Evolutionary conservation across 2,888 invertebrate species (phyloP), one percentile per base, ranked within the genome.

Genomic region (Eugnorisma glareosa): DNA sequence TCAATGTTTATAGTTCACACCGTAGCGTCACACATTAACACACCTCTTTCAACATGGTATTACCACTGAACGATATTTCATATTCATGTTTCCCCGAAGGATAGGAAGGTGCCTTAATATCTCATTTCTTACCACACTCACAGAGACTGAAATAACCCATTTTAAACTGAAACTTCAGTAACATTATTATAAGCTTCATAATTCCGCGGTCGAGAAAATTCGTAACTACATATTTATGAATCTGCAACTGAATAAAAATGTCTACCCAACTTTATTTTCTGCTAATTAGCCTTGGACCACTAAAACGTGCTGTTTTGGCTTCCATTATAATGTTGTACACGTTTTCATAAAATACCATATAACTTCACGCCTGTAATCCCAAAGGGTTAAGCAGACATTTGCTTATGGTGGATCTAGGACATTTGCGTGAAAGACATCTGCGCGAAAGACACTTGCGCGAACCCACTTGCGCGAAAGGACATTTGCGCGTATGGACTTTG

Each of bases 221-320:
- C 61, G 67, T 37, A 71, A 57, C 74, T 74, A 43, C 71, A 79
- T 79, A 79, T 81, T 84, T 79, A 84, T 80, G 75, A 84, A 84
- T 63, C 70, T 84, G 75, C 67, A 70, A 51, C 57, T 69, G 57
- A 84, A 80, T 82, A 71, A 84, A 48, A 84, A 64, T 64, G 45
- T 80, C 67, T 5, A 13, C 1, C 35, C 35, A 66, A 66, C 45
- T 67, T 73, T 70, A 57, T 69, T 68, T 84, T 67, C 35, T 54
- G 61, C n/a, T 67, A 79, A 67, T 70, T 78, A 71, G n/a, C 35
- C 43, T 72, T 79, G 67, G 13, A 35, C 54, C 83, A 54, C 51
- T 7, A 69, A 59, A 35, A 48, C 21, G 21, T 18, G 54, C 13
- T 28, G 15, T 54, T 77, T 40, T 67, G 10, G 43, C 15, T 64